These are phyloP conservation scores for Candoia aspera DNA, from an alignment of 2,113 vertebrate species.

Conservation along the genomic window DNA sequence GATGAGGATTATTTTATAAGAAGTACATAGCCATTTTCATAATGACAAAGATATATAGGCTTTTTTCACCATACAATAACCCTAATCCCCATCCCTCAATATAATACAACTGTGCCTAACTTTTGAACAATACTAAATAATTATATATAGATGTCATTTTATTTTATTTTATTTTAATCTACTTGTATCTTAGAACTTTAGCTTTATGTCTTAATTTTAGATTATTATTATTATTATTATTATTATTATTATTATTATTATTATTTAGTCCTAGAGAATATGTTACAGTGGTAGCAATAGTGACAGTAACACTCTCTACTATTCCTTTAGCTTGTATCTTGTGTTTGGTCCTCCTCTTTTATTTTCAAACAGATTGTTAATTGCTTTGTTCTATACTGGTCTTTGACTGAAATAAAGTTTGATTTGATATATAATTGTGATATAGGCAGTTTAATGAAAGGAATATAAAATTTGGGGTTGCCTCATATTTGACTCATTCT, in stretches of 20 bases:
- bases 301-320: background rate
- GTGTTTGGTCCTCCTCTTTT: background rate
- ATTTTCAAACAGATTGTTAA: background rate
- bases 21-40: background rate
- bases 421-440: rapidly evolving
- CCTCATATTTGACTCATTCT: conserved; percentile 17
- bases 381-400: background rate
- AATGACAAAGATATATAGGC: background rate
- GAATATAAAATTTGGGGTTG: conserved; percentile 33
- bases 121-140: background rate
- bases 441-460: conserved; percentile 35
- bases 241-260: too few relatives aligned
- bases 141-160: background rate
- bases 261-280: background rate
- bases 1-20: background rate
- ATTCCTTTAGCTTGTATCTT: background rate
- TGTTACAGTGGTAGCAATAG: background rate
- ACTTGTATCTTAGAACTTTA: background rate
- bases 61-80: background rate
- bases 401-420: background rate
- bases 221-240: too few relatives aligned
- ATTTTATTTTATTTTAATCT: background rate
- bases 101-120: background rate
- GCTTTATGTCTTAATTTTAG: background rate
- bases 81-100: background rate